phyloP scores from a whole-genome alignment of 2,888 invertebrate genomes.

The Alcis repandata region DNA sequence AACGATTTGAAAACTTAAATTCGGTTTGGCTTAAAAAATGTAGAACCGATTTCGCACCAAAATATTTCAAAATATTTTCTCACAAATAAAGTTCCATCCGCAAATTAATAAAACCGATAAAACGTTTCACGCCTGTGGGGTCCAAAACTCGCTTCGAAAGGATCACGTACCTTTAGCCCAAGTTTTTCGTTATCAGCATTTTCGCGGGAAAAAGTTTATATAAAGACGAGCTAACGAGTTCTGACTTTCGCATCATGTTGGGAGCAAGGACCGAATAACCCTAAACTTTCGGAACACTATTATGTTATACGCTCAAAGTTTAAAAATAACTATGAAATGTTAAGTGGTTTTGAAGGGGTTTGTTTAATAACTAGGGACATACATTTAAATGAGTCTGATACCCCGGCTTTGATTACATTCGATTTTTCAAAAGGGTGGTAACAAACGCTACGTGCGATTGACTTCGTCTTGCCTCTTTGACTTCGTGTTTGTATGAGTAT shows the following conservation, averaged over 20 bases:
- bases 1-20: too few species aligned
- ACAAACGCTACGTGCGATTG: too few species aligned
- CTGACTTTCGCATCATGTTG: slow-evolving; percentile 59
- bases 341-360: too few species aligned
- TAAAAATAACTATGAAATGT: background rate
- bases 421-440: too few species aligned
- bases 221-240: slow-evolving; percentile 74
- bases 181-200: slow-evolving; percentile 69
- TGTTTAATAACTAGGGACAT: too few species aligned
- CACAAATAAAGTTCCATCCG: slow-evolving; percentile 32
- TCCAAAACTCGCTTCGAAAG: slow-evolving; percentile 58
- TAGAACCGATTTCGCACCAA: background rate
- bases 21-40: too few species aligned
- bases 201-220: slow-evolving; percentile 61
- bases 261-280: slow-evolving; percentile 19
- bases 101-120: slow-evolving; percentile 47
- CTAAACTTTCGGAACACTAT: slow-evolving; percentile 17
- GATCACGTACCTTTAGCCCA: slow-evolving; percentile 62
- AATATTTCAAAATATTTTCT: slow-evolving; percentile 22
- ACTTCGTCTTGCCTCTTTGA: too few species aligned
- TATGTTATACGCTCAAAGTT: background rate
- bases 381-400: too few species aligned
- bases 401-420: too few species aligned
- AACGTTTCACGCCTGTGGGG: slow-evolving; percentile 38
- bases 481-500: too few species aligned